Evolutionary conservation across 1,140 invertebrate genomes (phyloP).

Genomic region (Lethrus apterus): DNA sequence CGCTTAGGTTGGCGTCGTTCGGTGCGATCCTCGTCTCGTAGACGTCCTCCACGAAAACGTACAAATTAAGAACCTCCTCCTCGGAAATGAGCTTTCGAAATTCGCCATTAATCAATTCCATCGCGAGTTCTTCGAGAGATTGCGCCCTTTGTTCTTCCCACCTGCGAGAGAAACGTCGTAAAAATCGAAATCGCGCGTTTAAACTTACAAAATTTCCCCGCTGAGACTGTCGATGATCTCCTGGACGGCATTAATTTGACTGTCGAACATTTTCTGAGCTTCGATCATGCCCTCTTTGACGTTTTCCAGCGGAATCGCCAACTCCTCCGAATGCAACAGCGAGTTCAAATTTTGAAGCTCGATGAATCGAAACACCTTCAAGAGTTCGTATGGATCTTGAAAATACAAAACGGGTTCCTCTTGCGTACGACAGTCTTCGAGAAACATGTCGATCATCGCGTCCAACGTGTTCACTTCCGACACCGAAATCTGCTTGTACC

Average conservation of each 20-base stretch:
- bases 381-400: constrained; percentile 47
- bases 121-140: constrained; percentile 42
- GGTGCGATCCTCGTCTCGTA: constrained; percentile 54
- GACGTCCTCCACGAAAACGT: constrained; percentile 56
- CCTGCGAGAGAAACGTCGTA: no score
- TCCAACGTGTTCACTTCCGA: constrained; percentile 40
- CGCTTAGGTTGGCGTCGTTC: constrained; percentile 47
- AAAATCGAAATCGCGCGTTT: no score
- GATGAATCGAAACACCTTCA: constrained; percentile 48
- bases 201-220: constrained; percentile 40
- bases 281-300: constrained; percentile 43
- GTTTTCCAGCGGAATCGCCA: constrained; percentile 48
- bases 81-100: constrained; percentile 48
- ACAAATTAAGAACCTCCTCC: constrained; percentile 48
- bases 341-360: constrained; percentile 59
- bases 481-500: constrained; percentile 23
- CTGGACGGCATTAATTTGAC: constrained; percentile 39
- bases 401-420: constrained; percentile 49
- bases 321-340: constrained; percentile 52
- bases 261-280: constrained; percentile 38
- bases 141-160: constrained; percentile 41
- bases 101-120: constrained; percentile 41
- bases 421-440: constrained; percentile 41
- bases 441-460: constrained; percentile 45
- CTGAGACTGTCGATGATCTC: constrained; percentile 42